Evolutionary conservation across 1,140 invertebrate species (phyloP).

Genomic region (Bombus pyrosoma): DNA sequence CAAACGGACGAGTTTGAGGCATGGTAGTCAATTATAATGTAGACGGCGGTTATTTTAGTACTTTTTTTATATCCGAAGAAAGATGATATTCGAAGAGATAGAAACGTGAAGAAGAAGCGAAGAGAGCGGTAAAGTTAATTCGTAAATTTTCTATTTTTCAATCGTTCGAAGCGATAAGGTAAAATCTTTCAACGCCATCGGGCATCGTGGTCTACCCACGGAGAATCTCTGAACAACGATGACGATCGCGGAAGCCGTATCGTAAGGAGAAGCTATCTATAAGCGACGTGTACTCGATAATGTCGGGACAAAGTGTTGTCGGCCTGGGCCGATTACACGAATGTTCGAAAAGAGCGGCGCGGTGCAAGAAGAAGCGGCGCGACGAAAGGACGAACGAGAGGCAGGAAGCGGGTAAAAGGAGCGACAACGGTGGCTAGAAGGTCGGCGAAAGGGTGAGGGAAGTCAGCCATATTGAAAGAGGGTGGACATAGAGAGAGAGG

Average conservation of each 20-base stretch:
- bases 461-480: slow-evolving; percentile 78
- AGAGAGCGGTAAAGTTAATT: too few relatives aligned
- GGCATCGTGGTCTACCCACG: neutral
- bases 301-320: slow-evolving; percentile 76
- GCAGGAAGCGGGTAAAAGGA: slow-evolving; percentile 40
- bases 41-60: too few relatives aligned
- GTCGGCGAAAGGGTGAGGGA: slow-evolving; percentile 65
- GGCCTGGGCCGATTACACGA: slow-evolving; percentile 68
- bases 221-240: neutral
- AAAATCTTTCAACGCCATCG: neutral
- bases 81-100: too few relatives aligned
- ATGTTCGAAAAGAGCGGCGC: slow-evolving; percentile 64
- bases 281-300: slow-evolving; percentile 78
- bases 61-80: too few relatives aligned
- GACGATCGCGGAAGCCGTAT: slow-evolving; percentile 70
- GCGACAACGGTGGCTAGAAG: slow-evolving; percentile 42
- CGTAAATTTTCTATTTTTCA: too few relatives aligned
- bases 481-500: slow-evolving; percentile 68
- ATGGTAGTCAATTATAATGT: too few relatives aligned
- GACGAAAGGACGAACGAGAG: neutral
- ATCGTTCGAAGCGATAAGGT: neutral
- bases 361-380: slow-evolving; percentile 16
- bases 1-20: neutral
- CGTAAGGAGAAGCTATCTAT: slow-evolving; percentile 70
- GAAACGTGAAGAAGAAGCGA: too few relatives aligned